Evolutionary conservation across 2,888 invertebrate species (phyloP).

Genomic region (Gastracanthus pulcherrimus): DNA sequence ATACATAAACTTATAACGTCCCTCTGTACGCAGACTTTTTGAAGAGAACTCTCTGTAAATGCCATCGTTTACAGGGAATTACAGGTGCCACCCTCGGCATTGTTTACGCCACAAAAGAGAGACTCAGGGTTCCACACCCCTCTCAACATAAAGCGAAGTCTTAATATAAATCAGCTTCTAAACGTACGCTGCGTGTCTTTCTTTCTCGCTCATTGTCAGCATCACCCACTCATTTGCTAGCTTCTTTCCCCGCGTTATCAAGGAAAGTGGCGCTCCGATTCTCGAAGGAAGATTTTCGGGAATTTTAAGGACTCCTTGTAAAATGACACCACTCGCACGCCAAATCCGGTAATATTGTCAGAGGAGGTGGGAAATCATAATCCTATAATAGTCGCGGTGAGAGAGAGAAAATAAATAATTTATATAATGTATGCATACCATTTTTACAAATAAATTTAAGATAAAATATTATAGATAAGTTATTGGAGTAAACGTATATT

Average conservation of each 20-base stretch:
- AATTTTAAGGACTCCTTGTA: slow-evolving; percentile 21
- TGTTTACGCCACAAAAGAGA: slow-evolving; percentile 26
- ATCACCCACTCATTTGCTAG: too few relatives aligned
- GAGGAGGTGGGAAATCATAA: too few relatives aligned
- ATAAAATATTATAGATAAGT: too few relatives aligned
- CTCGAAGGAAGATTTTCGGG: slow-evolving; percentile 9
- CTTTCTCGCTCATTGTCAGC: too few relatives aligned
- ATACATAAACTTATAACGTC: neutral
- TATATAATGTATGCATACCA: too few relatives aligned
- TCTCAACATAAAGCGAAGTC: neutral
- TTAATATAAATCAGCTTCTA: slow-evolving; percentile 32
- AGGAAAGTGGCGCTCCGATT: neutral
- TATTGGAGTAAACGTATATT: too few relatives aligned
- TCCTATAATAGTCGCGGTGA: too few relatives aligned
- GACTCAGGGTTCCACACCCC: neutral
- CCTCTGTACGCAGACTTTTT: too few relatives aligned
- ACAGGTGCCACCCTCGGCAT: slow-evolving; percentile 8
- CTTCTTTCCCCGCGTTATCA: neutral
- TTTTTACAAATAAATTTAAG: too few relatives aligned
- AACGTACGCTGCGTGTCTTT: neutral
- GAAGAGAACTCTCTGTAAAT: neutral
- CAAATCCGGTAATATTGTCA: slow-evolving; percentile 36
- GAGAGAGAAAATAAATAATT: too few relatives aligned
- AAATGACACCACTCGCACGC: neutral
- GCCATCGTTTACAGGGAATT: neutral